These are phyloP conservation scores for Resseliella maxima DNA, from an alignment of 2,888 invertebrate species.

Conservation along the genomic window DNA sequence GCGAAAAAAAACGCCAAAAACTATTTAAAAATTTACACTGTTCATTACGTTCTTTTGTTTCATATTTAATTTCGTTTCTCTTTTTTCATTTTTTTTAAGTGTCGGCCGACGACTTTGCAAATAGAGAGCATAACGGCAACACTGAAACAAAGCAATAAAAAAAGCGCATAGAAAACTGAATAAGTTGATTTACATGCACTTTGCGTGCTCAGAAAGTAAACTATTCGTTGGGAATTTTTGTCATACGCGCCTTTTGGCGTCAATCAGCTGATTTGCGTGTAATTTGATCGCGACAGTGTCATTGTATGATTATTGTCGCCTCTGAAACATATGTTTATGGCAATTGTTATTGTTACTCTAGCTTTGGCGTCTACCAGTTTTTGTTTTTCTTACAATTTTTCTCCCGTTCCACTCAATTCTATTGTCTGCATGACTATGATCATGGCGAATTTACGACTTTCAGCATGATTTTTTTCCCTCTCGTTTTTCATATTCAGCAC, in stretches of 20 bases:
- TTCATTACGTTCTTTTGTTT: neutral
- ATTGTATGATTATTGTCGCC: slow-evolving; percentile 43
- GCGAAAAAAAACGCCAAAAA: neutral
- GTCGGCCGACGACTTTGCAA: neutral
- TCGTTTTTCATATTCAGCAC: neutral
- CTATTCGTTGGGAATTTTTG: neutral
- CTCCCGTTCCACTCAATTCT: neutral
- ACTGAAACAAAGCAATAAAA: neutral
- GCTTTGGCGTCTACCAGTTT: neutral
- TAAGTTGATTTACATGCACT: slow-evolving; percentile 26
- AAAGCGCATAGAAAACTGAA: neutral
- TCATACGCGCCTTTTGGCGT: neutral
- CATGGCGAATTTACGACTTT: neutral
- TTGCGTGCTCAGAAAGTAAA: slow-evolving; percentile 37
- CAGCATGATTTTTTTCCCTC: neutral
- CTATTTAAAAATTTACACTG: slow-evolving; percentile 9
- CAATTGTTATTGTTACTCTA: slow-evolving; percentile 19
- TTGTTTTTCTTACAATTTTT: neutral
- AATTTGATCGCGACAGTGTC: slow-evolving; percentile 37
- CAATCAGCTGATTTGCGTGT: slow-evolving; percentile 34
- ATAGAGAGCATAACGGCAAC: neutral
- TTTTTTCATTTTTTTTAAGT: neutral
- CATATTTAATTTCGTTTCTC: neutral
- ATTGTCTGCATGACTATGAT: neutral
- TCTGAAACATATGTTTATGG: slow-evolving; percentile 33